Percentiles rank a stretch among this genome's conserved stretches.
phyloP scores from a whole-genome alignment of 2,113 vertebrate genomes.

The Megaptera novaeangliae region DNA sequence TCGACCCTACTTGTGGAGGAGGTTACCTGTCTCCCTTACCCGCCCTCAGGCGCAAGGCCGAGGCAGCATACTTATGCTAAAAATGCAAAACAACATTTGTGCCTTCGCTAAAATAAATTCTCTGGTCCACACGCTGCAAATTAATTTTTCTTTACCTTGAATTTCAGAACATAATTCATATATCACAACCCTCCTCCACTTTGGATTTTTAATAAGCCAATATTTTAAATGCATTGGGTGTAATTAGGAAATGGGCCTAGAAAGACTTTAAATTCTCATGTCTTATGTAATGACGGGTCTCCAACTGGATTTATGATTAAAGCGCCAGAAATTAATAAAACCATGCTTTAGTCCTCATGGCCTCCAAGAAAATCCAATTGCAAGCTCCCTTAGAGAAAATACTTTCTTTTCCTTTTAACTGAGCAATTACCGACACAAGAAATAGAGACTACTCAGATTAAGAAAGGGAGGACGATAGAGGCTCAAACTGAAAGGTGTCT shows the following conservation, averaged over 20 bases:
- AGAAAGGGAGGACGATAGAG: background rate
- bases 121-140: background rate
- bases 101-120: background rate
- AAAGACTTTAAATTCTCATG: background rate
- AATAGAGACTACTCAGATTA: background rate
- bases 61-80: background rate
- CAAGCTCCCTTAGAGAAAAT: background rate
- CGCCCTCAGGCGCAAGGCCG: background rate
- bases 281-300: background rate
- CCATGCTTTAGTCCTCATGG: background rate
- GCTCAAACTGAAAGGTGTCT: background rate
- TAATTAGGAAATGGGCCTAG: background rate
- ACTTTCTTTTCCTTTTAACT: background rate
- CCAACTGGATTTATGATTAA: background rate
- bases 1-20: background rate
- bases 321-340: background rate
- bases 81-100: background rate
- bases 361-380: background rate
- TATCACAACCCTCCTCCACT: background rate
- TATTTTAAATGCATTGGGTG: background rate
- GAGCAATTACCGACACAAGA: background rate
- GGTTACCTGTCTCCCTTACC: background rate
- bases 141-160: constrained; percentile 13
- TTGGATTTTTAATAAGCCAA: background rate
- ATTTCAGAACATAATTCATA: background rate